Evolutionary conservation across 1,140 invertebrate species (phyloP), one percentile per base, ranked within the genome.

Genomic region (Eriocheir sinensis): DNA sequence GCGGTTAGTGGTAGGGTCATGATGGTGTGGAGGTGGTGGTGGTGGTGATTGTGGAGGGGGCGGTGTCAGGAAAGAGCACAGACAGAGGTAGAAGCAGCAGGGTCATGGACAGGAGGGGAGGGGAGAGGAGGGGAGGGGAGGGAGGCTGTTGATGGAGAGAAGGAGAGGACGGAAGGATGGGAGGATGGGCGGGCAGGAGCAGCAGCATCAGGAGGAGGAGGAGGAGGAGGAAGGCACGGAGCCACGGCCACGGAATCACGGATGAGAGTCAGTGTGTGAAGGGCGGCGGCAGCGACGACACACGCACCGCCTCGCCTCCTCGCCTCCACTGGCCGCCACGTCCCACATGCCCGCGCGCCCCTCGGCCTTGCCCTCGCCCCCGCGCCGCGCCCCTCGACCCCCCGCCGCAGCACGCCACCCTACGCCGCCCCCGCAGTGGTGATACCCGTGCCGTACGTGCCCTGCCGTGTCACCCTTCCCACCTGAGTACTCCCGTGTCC

Each of bases 211-310:
- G 21, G 89, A 30, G 30, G 4, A 12, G 15, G 27, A 36, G 89
- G 12, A 48, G 15, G 48, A 40, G 9, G 6, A 6, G 8, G 85
- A 34, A 40, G n/a, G 41, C 12, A 9, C 6, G 32, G 40, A 36
- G 30, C 9, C 0, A 9, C 17, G 34, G 89, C 36, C 8, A 9
- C n/a, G n/a, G 81, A 8, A 34, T 83, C n/a, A 27, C 8, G 36
- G 60, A 72, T n/a, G 60, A n/a, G 41, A 9, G 30, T 3, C 80
- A 81, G 80, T 93, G 91, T 93, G 81, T 93, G 91, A 36, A 44
- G 36, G 91, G 90, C 90, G 36, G 90, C 41, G 80, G 91, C 38
- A 32, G 80, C 21, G 80, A 32, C 30, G 72, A 53, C 44, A 53
- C 34, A 38, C 81, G 81, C 60, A 60, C 27, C 53, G 21, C 40